phyloP scores from a whole-genome alignment of 2,797 vertebrate species.

The Yasuhikotakia modesta region DNA sequence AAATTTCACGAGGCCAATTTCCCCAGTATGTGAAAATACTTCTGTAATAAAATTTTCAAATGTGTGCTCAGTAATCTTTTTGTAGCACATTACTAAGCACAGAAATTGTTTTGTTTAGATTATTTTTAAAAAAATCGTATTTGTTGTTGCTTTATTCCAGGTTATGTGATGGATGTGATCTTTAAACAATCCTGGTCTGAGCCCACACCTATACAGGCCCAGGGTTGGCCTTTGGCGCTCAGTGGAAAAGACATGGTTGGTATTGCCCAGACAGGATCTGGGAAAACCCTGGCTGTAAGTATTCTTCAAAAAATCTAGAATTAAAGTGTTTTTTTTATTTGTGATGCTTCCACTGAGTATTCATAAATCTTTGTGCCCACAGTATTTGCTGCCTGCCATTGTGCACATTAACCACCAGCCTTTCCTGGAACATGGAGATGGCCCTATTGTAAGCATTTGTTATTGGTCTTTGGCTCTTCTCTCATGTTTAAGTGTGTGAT shows the following conservation, averaged over 20 bases:
- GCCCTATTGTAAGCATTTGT: slow-evolving; percentile 88
- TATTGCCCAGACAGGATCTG: slow-evolving; percentile 95
- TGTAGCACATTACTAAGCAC: too few relatives aligned
- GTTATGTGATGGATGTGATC: slow-evolving; percentile 94
- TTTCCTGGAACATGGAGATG: slow-evolving; percentile 94
- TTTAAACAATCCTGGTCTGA: slow-evolving; percentile 82
- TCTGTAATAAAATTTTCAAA: background rate
- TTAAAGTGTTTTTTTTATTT: too few relatives aligned
- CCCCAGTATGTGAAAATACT: slow-evolving; percentile 83
- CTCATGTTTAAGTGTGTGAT: background rate
- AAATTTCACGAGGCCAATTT: slow-evolving; percentile 94
- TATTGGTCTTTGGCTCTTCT: too few relatives aligned
- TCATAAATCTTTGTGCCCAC: slow-evolving; percentile 42
- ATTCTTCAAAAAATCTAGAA: background rate
- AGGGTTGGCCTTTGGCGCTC: slow-evolving; percentile 94
- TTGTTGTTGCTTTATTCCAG: slow-evolving; percentile 68
- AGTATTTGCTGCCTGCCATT: slow-evolving; percentile 95
- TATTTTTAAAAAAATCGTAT: too few relatives aligned
- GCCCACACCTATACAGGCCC: slow-evolving; percentile 94
- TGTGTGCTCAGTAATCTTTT: background rate
- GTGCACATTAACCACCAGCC: slow-evolving; percentile 98
- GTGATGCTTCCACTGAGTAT: too few relatives aligned
- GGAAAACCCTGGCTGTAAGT: slow-evolving; percentile 94
- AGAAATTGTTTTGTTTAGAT: too few relatives aligned
- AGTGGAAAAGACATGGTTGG: slow-evolving; percentile 97